Percentiles rank a stretch among this genome's conserved stretches.
phyloP scores from a whole-genome alignment of 2,888 invertebrate species.

The Euzophera pinguis region DNA sequence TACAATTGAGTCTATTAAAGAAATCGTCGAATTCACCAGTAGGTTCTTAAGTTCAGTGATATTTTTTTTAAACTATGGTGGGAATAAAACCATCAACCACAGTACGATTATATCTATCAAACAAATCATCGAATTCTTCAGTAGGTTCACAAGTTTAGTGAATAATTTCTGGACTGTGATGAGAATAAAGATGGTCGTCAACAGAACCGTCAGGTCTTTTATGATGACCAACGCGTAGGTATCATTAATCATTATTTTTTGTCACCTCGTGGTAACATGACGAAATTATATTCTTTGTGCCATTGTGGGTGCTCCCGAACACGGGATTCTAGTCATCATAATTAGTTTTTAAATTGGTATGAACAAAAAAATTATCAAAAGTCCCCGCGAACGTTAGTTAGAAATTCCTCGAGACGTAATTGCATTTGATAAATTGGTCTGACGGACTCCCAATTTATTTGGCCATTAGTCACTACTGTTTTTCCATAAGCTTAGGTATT shows the following conservation, averaged over 20 bases:
- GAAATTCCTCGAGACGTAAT: conserved; percentile 60
- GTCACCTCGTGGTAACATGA: conserved; percentile 71
- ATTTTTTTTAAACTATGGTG: not conserved
- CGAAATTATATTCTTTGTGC: conserved; percentile 70
- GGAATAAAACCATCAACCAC: no score
- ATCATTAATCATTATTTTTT: conserved; percentile 76
- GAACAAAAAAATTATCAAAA: conserved; percentile 63
- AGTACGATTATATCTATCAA: no score
- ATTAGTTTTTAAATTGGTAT: conserved; percentile 78
- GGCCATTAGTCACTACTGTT: conserved; percentile 47
- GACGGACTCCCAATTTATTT: conserved; percentile 52
- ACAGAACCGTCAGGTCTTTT: conserved; percentile 58
- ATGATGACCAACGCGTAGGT: conserved; percentile 47
- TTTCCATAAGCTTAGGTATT: conserved; percentile 31
- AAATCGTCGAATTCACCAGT: not conserved
- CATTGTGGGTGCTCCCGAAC: conserved; percentile 59
- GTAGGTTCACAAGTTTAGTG: not conserved
- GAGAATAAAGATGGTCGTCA: conserved; percentile 41
- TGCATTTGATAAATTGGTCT: conserved; percentile 72
- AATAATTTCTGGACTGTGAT: conserved; percentile 14
- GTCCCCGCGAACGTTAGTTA: conserved; percentile 63
- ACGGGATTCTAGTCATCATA: conserved; percentile 70
- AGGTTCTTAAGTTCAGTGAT: not conserved
- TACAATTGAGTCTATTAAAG: conserved; percentile 17
- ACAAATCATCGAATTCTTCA: no score